Base-by-base conservation (phyloP, 2,888 invertebrate genomes). In the Ernsta delagoae region DNA sequence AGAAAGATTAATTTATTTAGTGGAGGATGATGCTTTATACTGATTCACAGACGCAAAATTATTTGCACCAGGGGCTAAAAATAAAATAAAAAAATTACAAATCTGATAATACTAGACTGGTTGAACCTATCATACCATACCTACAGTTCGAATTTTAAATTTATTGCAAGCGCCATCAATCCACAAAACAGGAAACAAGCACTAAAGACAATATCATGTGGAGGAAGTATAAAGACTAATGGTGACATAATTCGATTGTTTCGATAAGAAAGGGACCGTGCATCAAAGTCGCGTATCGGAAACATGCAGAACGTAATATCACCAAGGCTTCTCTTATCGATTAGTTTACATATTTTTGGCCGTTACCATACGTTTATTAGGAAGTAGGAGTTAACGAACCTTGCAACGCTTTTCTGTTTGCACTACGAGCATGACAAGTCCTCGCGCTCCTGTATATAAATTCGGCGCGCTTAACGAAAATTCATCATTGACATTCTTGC, bases 311-410 rank as follows among this genome's bases (percentile, higher is more conserved):
- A 54, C 56, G 36, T 9, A 53, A 64, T 59, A 59, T 48, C 60
- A 24, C 73, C 85, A 86, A 88, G 88, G 88, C 74, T 75, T 70
- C 69, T 77, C 83, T 89, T 90, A 90, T 89, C 89, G 84, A 84
- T 87, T 80, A 81, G 79, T 83, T 81, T 81, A 85, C 82, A 86
- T 82, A 81, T 84, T 85, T 86, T 84, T 75, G 77, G 75, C 79
- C 80, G 75, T 68, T 62, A 68, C 39, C 11, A 43, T 9, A 43
- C 88, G 88, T 87, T 85, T 87, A 87, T 87, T 86, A 88, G 86
- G 86, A 86, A 90, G 83, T 85, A 79, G 83, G 85, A 83, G 86
- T 85, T 62, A 85, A 87, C 80, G 88, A 86, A 87, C 89, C 83
- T 86, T 83, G 88, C 77, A 78, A 71, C 74, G 74, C 74, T 74